Conservation (phyloP, 1,140 invertebrate genomes). For the Achatina immaculata region DNA sequence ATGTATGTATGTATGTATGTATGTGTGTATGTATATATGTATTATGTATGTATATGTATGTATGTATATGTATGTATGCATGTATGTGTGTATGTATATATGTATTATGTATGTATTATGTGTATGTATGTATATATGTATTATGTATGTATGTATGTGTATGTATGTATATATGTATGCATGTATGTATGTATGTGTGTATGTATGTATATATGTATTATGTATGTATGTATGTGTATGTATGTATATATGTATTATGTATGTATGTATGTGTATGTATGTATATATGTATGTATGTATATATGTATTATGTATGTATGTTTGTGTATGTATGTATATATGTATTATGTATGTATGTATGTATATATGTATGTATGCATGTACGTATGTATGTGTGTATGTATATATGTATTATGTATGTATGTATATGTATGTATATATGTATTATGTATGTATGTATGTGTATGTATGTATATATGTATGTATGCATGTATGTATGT, state of each 20-base stretch:
- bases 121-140: neutral
- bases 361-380: neutral
- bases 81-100: neutral
- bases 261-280: neutral
- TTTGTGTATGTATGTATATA: neutral
- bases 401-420: too few species aligned
- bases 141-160: neutral
- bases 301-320: neutral
- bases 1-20: too few species aligned
- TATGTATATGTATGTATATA: too few species aligned
- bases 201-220: neutral
- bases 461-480: constrained; percentile 4
- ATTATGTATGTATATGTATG: neutral
- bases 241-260: neutral
- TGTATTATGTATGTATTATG: neutral
- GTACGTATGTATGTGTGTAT: too few species aligned
- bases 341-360: neutral
- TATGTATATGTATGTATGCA: neutral
- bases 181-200: neutral
- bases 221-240: neutral
- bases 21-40: too few species aligned
- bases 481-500: constrained; percentile 5
- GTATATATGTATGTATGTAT: neutral
- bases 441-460: too few species aligned
- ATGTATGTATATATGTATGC: neutral